phyloP scores from a whole-genome alignment of 2,888 invertebrate genomes.

The Agapetus fuscipes region DNA sequence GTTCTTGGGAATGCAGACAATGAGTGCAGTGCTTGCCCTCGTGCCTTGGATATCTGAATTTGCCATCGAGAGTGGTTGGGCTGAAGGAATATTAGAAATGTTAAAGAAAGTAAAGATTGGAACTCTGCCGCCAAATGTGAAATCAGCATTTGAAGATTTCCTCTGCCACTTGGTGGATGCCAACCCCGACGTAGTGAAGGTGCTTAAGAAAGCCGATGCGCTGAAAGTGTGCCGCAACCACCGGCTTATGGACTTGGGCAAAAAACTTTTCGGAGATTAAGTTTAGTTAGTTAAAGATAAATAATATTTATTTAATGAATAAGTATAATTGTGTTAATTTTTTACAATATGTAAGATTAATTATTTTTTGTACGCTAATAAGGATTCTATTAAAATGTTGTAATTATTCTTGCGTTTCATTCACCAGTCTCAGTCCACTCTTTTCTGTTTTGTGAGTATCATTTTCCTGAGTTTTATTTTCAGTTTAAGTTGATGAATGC shows the following conservation, averaged over 20 bases:
- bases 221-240: conserved; percentile 77
- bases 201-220: conserved; percentile 74
- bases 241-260: conserved; percentile 81
- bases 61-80: conserved; percentile 90
- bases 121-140: conserved; percentile 71
- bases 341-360: too few species aligned
- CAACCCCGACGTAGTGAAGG: conserved; percentile 61
- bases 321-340: conserved; percentile 4
- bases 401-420: too few species aligned
- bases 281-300: conserved; percentile 5
- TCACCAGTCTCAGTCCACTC: conserved; percentile 1
- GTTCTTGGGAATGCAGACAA: conserved; percentile 91
- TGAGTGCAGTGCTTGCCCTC: conserved; percentile 69
- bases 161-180: conserved; percentile 76
- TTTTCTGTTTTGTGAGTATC: too few species aligned
- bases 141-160: conserved; percentile 86
- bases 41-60: conserved; percentile 87
- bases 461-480: too few species aligned
- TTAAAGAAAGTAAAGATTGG: conserved; percentile 76
- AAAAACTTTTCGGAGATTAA: conserved; percentile 76
- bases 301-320: too few species aligned
- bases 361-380: not conserved
- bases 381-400: conserved; percentile 1
- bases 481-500: too few species aligned
- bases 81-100: conserved; percentile 75